Evolutionary conservation across 2,888 invertebrate genomes (phyloP).

Genomic region (Athalia cordata): DNA sequence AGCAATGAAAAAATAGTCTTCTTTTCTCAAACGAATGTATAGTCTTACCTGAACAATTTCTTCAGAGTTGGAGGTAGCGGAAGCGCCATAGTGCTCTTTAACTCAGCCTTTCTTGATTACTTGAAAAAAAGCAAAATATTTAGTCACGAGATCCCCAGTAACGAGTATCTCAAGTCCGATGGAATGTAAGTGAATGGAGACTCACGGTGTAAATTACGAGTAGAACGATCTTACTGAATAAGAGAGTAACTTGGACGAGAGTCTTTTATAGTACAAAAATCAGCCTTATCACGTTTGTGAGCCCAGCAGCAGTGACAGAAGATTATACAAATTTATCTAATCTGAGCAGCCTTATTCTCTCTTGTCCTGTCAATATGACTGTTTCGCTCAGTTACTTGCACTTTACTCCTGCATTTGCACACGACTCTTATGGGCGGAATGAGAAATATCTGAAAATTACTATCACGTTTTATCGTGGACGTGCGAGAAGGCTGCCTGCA

Average conservation of each 20-base stretch:
- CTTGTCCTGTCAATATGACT: not conserved
- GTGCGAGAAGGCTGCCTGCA: too few species aligned
- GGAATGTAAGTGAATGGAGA: too few species aligned
- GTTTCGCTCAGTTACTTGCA: not conserved
- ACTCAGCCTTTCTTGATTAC: not conserved
- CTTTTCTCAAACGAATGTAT: not conserved
- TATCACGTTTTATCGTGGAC: too few species aligned
- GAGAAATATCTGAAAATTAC: too few species aligned
- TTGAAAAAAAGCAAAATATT: not conserved
- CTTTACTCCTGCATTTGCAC: not conserved
- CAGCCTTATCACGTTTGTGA: not conserved
- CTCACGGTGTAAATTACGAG: too few species aligned
- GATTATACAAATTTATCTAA: slow-evolving; percentile 25
- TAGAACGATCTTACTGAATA: too few species aligned
- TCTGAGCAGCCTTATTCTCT: not conserved
- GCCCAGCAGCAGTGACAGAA: too few species aligned
- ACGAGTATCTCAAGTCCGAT: too few species aligned
- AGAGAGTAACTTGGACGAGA: not conserved
- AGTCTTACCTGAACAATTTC: slow-evolving; percentile 61
- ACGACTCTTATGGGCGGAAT: not conserved
- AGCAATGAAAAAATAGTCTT: slow-evolving; percentile 39
- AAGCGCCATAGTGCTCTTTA: slow-evolving; percentile 53
- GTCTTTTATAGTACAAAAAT: not conserved
- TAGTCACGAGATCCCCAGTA: not conserved
- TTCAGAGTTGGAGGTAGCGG: slow-evolving; percentile 59